Evolutionary conservation across 2,888 invertebrate species (phyloP).

Genomic region (Drosophila hamatofila): DNA sequence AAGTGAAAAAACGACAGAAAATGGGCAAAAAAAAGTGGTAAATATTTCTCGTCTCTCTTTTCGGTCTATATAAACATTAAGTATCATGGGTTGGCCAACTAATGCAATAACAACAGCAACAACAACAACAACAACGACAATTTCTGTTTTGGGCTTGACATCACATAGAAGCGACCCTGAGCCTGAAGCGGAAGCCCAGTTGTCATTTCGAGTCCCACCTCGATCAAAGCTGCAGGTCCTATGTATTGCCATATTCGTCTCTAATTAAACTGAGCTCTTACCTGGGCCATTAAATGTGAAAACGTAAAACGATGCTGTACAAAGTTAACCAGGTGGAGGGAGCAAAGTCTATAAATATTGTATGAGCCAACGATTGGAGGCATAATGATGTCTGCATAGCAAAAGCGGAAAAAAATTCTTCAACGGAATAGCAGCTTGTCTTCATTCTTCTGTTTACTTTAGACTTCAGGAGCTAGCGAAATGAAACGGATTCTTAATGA

Average conservation of each 20-base stretch:
- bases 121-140: slow-evolving; percentile 14
- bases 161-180: slow-evolving; percentile 13
- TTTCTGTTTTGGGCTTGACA: neutral
- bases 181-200: neutral
- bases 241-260: slow-evolving; percentile 47
- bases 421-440: neutral
- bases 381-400: slow-evolving; percentile 12
- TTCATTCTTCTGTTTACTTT: neutral
- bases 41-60: slow-evolving; percentile 39
- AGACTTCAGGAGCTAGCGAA: neutral
- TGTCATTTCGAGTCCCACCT: slow-evolving; percentile 11
- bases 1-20: slow-evolving; percentile 32
- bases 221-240: neutral
- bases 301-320: slow-evolving; percentile 2
- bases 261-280: slow-evolving; percentile 60
- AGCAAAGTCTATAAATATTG: slow-evolving; percentile 20
- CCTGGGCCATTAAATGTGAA: slow-evolving; percentile 6
- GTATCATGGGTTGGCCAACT: slow-evolving; percentile 38
- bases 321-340: neutral
- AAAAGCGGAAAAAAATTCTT: neutral
- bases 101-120: slow-evolving; percentile 24
- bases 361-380: slow-evolving; percentile 4
- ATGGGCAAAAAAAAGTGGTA: slow-evolving; percentile 32
- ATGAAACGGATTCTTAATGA: neutral
- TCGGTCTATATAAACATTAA: slow-evolving; percentile 46